Evolutionary conservation across 2,888 invertebrate genomes (phyloP).

Genomic region (Ormyrus rosae): DNA sequence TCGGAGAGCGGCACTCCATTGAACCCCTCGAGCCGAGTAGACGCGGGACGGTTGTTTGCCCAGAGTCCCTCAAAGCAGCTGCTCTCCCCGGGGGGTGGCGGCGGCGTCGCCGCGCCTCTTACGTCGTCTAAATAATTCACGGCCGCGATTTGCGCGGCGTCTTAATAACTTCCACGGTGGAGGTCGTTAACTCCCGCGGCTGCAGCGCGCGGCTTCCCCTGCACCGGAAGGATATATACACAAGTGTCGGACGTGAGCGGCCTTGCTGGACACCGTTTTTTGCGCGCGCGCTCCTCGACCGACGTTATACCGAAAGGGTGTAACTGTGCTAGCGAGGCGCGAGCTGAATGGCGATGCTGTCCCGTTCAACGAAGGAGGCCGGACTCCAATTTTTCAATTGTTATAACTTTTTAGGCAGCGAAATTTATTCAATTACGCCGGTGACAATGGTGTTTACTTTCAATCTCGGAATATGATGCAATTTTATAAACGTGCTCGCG

Average conservation of each 20-base stretch:
- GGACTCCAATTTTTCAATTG: too few relatives aligned
- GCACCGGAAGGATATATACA: slow-evolving; percentile 10
- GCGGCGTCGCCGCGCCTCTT: too few relatives aligned
- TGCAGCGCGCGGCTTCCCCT: not conserved
- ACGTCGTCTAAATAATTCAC: slow-evolving; percentile 42
- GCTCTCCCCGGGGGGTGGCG: not conserved
- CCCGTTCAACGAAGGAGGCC: too few relatives aligned
- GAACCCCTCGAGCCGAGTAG: slow-evolving; percentile 13
- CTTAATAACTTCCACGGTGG: slow-evolving; percentile 4
- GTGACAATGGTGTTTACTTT: too few relatives aligned
- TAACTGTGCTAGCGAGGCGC: slow-evolving; percentile 1
- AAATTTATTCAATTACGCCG: too few relatives aligned
- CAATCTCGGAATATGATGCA: too few relatives aligned
- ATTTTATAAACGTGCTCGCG: too few relatives aligned
- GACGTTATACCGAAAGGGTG: not conserved
- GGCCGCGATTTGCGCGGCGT: slow-evolving; percentile 1
- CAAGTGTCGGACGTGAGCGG: not conserved
- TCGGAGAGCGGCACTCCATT: slow-evolving; percentile 14
- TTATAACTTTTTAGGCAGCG: too few relatives aligned
- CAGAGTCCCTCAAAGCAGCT: slow-evolving; percentile 32
- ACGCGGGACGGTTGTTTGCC: slow-evolving; percentile 29
- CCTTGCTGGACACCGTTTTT: not conserved
- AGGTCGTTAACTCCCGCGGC: slow-evolving; percentile 29
- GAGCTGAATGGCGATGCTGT: too few relatives aligned
- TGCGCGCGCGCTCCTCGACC: not conserved